Evolutionary conservation across 1,140 invertebrate genomes (phyloP).

Genomic region (Dermatophagoides farinae): DNA sequence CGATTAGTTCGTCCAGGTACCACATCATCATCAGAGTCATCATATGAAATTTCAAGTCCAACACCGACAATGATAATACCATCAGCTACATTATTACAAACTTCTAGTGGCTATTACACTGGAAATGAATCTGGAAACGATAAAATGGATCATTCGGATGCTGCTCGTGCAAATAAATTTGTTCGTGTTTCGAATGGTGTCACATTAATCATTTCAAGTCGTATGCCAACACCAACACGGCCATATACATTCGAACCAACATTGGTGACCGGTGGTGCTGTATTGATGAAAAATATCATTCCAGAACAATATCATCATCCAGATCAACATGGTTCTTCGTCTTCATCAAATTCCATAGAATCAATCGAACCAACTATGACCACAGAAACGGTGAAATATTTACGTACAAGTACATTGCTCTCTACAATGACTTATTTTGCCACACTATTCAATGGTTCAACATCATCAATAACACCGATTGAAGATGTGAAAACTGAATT

Average conservation of each 20-base stretch:
- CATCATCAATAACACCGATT: constrained; percentile 20
- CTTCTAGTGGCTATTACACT: no score
- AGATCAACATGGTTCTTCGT: not conserved
- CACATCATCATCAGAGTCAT: no score
- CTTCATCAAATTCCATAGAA: not conserved
- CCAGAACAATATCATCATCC: constrained; percentile 1
- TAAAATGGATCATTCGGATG: not conserved
- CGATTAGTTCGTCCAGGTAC: no score
- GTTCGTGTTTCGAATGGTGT: constrained; percentile 18
- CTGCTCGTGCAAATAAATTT: constrained; percentile 10
- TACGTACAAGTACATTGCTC: constrained; percentile 17
- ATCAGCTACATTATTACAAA: not conserved
- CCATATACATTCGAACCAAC: constrained; percentile 19
- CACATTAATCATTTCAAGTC: constrained; percentile 17
- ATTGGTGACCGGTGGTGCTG: constrained; percentile 18
- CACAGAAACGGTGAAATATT: constrained; percentile 18
- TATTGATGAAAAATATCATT: constrained; percentile 18
- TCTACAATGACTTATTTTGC: constrained; percentile 21
- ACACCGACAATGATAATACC: no score
- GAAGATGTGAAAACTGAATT: constrained; percentile 20
- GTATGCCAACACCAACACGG: constrained; percentile 7
- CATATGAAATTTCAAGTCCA: no score
- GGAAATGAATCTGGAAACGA: not conserved
- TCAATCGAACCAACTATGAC: constrained; percentile 12
- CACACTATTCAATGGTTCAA: constrained; percentile 20